Conservation (phyloP, 35 echinoderm and acorn worm species). For the Heliocidaris erythrogramma region DNA sequence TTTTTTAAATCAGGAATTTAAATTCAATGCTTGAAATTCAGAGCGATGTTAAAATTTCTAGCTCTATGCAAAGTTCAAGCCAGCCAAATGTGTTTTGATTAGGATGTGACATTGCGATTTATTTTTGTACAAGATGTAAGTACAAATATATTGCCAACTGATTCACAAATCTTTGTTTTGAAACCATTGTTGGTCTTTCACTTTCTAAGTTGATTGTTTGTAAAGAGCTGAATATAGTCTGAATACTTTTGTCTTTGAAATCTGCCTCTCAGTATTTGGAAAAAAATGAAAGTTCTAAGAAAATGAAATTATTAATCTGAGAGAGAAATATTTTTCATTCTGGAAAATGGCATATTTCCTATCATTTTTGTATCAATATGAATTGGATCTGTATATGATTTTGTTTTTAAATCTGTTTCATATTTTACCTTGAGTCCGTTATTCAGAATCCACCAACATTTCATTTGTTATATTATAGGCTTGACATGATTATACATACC, state of each 20-base stretch:
- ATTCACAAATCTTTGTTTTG: background rate
- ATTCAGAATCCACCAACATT: background rate
- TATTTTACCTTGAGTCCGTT: background rate
- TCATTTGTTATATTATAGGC: background rate
- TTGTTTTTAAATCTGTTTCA: background rate
- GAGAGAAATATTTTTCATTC: background rate
- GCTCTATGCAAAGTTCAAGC: background rate
- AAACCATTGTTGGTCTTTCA: background rate
- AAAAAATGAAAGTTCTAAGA: too few relatives aligned
- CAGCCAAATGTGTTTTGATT: background rate
- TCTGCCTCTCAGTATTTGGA: background rate
- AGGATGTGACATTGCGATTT: background rate
- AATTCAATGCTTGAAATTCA: background rate
- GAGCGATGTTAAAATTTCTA: background rate
- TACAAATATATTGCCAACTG: background rate
- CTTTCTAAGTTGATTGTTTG: background rate
- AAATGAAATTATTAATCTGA: background rate
- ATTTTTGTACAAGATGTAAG: background rate
- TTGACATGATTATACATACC: background rate
- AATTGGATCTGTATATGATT: background rate
- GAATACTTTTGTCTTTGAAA: background rate
- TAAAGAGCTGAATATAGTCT: background rate
- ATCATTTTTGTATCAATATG: background rate
- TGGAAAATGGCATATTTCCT: background rate
- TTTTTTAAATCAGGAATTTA: background rate